A percentile compares a stretch with the other conserved stretches of the same genome.
Conservation (phyloP, 2,888 invertebrate genomes). For the Athalia cordata region DNA sequence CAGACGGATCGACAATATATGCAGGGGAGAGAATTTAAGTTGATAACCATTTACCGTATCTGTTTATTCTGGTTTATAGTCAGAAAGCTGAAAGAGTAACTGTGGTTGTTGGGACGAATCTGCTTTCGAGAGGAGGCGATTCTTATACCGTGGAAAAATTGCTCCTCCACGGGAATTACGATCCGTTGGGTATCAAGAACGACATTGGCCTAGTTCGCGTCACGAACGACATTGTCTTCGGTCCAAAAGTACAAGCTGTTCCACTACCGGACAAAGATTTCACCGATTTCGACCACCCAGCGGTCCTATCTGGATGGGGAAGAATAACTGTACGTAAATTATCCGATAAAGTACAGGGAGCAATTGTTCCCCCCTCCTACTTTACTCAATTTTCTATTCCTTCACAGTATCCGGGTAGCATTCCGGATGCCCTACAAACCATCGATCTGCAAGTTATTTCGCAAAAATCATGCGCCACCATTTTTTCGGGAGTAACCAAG, state of each 20-base stretch:
- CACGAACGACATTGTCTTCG: constrained; percentile 67
- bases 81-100: not conserved
- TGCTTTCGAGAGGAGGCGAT: constrained; percentile 72
- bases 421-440: constrained; percentile 59
- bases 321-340: constrained; percentile 70
- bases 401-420: constrained; percentile 53
- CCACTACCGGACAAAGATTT: constrained; percentile 68
- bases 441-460: constrained; percentile 53
- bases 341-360: not conserved
- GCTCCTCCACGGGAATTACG: constrained; percentile 73
- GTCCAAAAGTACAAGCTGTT: constrained; percentile 70
- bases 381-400: not conserved
- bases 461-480: constrained; percentile 50
- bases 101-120: constrained; percentile 75
- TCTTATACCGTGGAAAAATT: constrained; percentile 70
- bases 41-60: not conserved
- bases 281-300: constrained; percentile 61
- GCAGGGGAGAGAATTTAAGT: not conserved
- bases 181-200: constrained; percentile 68
- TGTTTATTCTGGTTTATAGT: not conserved
- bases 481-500: constrained; percentile 45
- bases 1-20: not conserved
- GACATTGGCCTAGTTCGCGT: constrained; percentile 75
- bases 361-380: not conserved
- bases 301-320: constrained; percentile 75